These are phyloP conservation scores for Armadillidium nasatum DNA, from an alignment of 1,140 invertebrate genomes.

Conservation along the genomic window DNA sequence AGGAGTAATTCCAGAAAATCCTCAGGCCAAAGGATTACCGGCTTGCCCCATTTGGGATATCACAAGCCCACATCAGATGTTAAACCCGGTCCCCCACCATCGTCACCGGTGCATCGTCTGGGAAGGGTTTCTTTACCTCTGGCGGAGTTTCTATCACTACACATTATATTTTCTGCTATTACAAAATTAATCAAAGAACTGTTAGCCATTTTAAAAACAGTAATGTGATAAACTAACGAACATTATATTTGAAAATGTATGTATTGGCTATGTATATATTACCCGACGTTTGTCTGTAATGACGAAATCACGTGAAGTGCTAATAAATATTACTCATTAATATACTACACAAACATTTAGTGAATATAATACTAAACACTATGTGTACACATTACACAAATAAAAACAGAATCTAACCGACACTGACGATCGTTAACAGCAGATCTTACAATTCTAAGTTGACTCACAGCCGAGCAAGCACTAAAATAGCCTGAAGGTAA, in stretches of 20 bases:
- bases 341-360: too few species aligned
- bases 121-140: not conserved
- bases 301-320: too few species aligned
- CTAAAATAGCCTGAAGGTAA: not conserved
- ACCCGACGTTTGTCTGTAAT: too few species aligned
- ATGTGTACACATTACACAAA: not conserved
- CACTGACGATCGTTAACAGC: not conserved
- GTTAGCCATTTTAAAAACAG: not conserved
- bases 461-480: not conserved
- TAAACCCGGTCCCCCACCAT: not conserved
- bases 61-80: not conserved
- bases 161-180: not conserved
- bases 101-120: not conserved
- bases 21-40: constrained; percentile 4
- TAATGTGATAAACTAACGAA: too few species aligned
- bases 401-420: not conserved
- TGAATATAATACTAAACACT: not conserved
- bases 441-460: not conserved
- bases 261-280: too few species aligned
- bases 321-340: too few species aligned
- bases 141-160: not conserved
- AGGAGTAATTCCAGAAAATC: not conserved
- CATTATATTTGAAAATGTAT: too few species aligned
- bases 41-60: not conserved
- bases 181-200: not conserved